A percentile compares a stretch with the other conserved stretches of the same genome.
phyloP scores from a whole-genome alignment of 2,888 invertebrate species.

The Crepidodera aurea region DNA sequence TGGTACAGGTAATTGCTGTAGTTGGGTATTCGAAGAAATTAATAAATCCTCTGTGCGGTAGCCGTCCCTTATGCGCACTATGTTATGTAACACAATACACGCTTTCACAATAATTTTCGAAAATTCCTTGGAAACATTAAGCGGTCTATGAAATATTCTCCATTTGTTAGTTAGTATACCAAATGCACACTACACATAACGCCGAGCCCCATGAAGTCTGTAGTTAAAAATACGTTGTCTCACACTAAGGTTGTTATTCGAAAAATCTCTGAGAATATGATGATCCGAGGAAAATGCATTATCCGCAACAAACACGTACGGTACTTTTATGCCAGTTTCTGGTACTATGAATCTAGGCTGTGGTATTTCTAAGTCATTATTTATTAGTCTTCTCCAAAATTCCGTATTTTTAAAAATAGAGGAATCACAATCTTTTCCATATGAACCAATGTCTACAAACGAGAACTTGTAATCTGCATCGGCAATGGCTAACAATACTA shows the following conservation, averaged over 20 bases:
- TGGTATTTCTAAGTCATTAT: too few relatives aligned
- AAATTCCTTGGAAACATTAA: conserved; percentile 38
- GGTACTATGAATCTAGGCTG: conserved; percentile 23
- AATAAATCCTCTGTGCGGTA: conserved; percentile 20
- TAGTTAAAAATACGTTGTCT: conserved; percentile 36
- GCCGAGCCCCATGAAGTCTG: conserved; percentile 39
- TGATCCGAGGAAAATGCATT: conserved; percentile 32
- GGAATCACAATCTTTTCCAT: too few relatives aligned
- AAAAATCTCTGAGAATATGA: conserved; percentile 33
- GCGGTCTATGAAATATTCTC: conserved; percentile 46
- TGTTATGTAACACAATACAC: conserved; percentile 41
- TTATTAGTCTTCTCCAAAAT: too few relatives aligned
- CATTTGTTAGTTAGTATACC: conserved; percentile 45
- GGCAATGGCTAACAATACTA: too few relatives aligned
- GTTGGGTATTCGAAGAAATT: too few relatives aligned
- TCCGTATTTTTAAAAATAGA: too few relatives aligned
- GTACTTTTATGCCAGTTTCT: conserved; percentile 12
- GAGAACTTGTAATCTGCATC: conserved; percentile 27
- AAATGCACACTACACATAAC: conserved; percentile 46
- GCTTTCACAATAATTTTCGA: conserved; percentile 44
- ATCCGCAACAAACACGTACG: conserved; percentile 30
- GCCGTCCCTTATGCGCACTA: conserved; percentile 35
- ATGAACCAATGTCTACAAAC: conserved; percentile 24
- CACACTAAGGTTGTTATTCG: conserved; percentile 22
- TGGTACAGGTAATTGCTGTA: too few relatives aligned